These are phyloP conservation scores for Sesia apiformis DNA, from an alignment of 2,888 invertebrate species.

Conservation along the genomic window DNA sequence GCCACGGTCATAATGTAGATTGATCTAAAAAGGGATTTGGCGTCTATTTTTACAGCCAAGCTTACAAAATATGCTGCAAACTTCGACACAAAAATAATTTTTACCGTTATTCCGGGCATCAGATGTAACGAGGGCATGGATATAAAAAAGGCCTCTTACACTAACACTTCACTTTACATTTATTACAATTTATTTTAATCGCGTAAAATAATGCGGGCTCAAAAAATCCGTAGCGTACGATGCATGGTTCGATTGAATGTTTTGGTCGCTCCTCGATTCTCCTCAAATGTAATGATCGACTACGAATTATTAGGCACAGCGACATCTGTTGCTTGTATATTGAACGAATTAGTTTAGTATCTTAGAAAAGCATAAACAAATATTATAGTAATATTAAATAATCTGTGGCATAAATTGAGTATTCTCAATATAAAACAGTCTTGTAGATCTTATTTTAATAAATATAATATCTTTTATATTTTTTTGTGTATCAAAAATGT, in stretches of 20 bases:
- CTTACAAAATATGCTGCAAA: constrained; percentile 26
- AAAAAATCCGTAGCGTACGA: neutral
- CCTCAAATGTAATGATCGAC: neutral
- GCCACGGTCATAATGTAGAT: neutral
- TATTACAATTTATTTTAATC: constrained; percentile 17
- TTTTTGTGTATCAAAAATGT: no score
- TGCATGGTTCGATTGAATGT: neutral
- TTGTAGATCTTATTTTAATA: no score
- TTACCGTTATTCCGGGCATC: constrained; percentile 69
- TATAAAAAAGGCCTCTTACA: constrained; percentile 17
- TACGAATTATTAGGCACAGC: neutral
- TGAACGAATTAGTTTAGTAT: no score
- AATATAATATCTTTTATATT: no score
- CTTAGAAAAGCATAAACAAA: no score
- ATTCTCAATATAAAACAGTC: neutral
- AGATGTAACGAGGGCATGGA: constrained; percentile 68
- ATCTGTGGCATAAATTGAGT: neutral
- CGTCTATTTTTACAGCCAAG: constrained; percentile 36
- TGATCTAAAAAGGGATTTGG: constrained; percentile 15
- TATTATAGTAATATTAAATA: no score
- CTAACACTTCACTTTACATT: constrained; percentile 48
- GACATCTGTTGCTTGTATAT: neutral
- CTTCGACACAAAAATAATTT: constrained; percentile 16
- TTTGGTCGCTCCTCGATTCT: neutral
- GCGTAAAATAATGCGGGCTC: constrained; percentile 10